Conservation (phyloP, 2,797 vertebrate genomes). For the Sebastes kiyomatsui region DNA sequence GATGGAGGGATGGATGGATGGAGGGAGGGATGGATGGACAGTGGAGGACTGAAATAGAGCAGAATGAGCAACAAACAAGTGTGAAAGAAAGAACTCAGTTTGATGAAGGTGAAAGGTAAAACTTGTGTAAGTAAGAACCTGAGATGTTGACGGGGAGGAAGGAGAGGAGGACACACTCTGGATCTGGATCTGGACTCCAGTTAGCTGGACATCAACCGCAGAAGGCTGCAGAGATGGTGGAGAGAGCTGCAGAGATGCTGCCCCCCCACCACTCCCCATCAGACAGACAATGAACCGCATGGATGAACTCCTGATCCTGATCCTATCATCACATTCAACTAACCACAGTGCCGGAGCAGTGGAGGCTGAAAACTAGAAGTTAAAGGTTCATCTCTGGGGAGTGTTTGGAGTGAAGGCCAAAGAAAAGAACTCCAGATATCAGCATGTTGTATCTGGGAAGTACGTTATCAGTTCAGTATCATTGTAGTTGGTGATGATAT, state of each 20-base stretch:
- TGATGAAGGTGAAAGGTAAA: conserved; percentile 13
- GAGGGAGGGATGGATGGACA: neutral
- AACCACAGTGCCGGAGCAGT: neutral
- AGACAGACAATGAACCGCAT: neutral
- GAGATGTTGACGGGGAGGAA: neutral
- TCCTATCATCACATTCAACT: neutral
- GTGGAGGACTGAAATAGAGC: conserved; percentile 12
- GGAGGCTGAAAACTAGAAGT: neutral
- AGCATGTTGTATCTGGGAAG: no score
- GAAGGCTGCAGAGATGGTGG: neutral
- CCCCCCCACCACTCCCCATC: neutral
- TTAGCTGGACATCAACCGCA: conserved; percentile 3
- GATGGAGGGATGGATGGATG: fast-evolving
- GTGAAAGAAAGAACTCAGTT: neutral
- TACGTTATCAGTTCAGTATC: no score
- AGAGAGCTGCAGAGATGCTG: neutral
- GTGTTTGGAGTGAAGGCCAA: neutral
- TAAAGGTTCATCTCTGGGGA: neutral
- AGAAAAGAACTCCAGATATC: neutral
- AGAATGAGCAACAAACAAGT: conserved; percentile 8
- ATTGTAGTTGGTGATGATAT: no score
- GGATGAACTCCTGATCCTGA: conserved; percentile 1
- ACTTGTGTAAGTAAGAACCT: neutral
- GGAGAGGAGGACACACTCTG: neutral
- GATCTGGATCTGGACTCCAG: neutral